These are phyloP conservation scores for Corythornis cristatus DNA, from an alignment of 2,113 vertebrate species.

Conservation along the genomic window DNA sequence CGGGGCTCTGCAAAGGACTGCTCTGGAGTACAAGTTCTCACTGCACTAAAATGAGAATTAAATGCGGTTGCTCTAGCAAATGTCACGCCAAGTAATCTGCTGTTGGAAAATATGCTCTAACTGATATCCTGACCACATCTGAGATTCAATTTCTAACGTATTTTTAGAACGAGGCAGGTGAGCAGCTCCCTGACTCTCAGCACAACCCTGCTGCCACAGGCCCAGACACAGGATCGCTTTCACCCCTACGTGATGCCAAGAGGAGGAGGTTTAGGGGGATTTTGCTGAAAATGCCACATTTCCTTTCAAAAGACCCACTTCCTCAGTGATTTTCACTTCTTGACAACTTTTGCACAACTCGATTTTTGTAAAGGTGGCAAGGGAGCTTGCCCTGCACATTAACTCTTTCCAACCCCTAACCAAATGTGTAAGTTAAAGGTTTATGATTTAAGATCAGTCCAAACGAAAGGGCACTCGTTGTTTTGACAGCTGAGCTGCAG, in stretches of 20 bases:
- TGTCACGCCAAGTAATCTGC: not conserved
- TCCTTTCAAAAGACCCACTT: not conserved
- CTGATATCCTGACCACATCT: not conserved
- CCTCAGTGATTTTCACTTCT: conserved; percentile 23
- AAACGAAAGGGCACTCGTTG: not conserved
- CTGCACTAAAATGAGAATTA: not conserved
- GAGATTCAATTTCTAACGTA: not conserved
- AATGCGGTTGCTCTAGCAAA: not conserved
- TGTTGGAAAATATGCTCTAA: not conserved
- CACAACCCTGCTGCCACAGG: not conserved
- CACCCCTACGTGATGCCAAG: accelerated
- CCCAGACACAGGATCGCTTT: accelerated
- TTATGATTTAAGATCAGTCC: not conserved
- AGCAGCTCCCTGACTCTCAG: not conserved
- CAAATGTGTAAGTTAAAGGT: not conserved
- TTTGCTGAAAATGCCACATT: not conserved
- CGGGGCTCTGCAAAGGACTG: accelerated
- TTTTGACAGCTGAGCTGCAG: not conserved
- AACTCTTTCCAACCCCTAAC: not conserved
- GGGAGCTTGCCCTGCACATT: not conserved
- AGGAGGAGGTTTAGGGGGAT: not conserved
- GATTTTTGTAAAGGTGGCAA: not conserved
- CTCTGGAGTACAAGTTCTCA: accelerated
- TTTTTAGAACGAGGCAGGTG: not conserved
- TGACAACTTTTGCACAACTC: not conserved